Base-by-base conservation (phyloP, 53 echinoderm and acorn worm genomes). In the Holothuria leucospilota region DNA sequence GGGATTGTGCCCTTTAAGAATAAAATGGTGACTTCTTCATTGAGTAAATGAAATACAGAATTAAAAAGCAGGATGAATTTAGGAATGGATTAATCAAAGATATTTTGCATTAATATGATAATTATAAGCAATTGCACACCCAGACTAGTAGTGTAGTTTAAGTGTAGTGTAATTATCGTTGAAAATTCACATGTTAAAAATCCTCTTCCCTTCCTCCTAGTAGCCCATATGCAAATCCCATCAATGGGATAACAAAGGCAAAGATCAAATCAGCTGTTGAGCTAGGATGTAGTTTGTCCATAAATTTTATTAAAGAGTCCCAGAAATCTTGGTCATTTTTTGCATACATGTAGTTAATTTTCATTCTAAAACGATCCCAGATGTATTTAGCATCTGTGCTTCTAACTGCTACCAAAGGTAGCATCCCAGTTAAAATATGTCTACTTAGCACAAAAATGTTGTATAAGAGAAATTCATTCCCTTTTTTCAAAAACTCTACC, bases 201-300 rank as follows among this genome's bases (percentile, higher is more conserved):
- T 40, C 40, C 40, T 40, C 40, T 40, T 40, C 40, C 21, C 46
- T 71, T 13, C 71, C 71, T 21, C 71, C 46, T 71, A 71, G 46
- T 29, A 71, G 13, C 21, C 42, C 71, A 71, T 39, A 39, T 14
- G 71, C 71, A 23, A 71, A 39, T 10, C 41, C 71, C 16, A 41
- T 71, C 18, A 11, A 15, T 9, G 20, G 20, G 18, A 4, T 4
- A n/a, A n/a, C n/a, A n/a, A n/a, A n/a, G n/a, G n/a, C n/a, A n/a
- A n/a, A n/a, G n/a, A n/a, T n/a, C n/a, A 39, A 21, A 39, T 71
- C 71, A 39, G 40, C 40, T 39, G 71, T 71, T 39, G 71, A 41
- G n/a, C 21, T 39, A 7, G 71, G 71, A 71, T 71, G 71, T 8
- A 14, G n/a, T n/a, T n/a, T n/a, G n/a, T n/a, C n/a, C n/a, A n/a